These are phyloP conservation scores for Agriotes lineatus DNA, from an alignment of 2,888 invertebrate species.

Conservation along the genomic window DNA sequence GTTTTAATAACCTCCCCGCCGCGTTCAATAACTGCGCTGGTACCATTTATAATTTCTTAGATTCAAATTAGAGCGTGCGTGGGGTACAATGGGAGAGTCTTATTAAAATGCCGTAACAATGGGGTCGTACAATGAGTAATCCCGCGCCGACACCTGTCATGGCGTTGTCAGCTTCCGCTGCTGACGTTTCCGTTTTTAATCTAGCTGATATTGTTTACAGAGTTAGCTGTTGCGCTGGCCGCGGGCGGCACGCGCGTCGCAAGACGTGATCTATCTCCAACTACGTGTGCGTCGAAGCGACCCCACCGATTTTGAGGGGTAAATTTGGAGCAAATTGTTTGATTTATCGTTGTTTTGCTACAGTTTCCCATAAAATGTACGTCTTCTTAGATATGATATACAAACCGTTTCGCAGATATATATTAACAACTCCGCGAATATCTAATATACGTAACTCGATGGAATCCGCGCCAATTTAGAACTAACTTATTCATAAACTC, in stretches of 20 bases:
- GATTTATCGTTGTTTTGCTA: conserved; percentile 57
- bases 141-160: conserved; percentile 59
- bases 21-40: conserved; percentile 33
- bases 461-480: conserved; percentile 8
- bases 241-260: conserved; percentile 53
- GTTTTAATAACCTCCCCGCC: conserved; percentile 35
- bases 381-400: conserved; percentile 50
- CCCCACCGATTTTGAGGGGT: conserved; percentile 54
- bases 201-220: conserved; percentile 62
- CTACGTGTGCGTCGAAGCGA: conserved; percentile 57
- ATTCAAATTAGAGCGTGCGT: conserved; percentile 34
- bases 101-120: conserved; percentile 46
- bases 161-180: conserved; percentile 59
- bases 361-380: conserved; percentile 54
- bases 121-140: conserved; percentile 45
- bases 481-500: conserved; percentile 16
- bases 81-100: conserved; percentile 30
- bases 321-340: conserved; percentile 60
- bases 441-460: conserved; percentile 30
- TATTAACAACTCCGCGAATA: conserved; percentile 44
- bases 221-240: conserved; percentile 58
- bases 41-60: conserved; percentile 37
- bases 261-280: conserved; percentile 56
- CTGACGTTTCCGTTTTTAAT: conserved; percentile 63
- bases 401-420: conserved; percentile 48